Percentiles rank a stretch among this genome's conserved stretches.
These are phyloP conservation scores for Saccopteryx leptura DNA, from an alignment of 2,113 vertebrate genomes.

Conservation along the genomic window DNA sequence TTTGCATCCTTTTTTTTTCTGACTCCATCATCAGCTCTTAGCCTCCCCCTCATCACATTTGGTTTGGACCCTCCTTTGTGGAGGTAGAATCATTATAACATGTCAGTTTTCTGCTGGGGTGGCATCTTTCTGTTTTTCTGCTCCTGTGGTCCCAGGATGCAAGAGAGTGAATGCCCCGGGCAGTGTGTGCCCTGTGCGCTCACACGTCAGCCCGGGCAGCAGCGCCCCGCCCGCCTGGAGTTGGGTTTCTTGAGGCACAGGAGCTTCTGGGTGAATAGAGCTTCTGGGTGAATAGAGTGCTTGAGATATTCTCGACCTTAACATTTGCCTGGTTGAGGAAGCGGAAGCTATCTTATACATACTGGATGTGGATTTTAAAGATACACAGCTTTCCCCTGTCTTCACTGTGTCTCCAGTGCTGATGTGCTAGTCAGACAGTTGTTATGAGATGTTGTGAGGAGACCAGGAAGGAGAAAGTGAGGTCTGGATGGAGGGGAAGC, in stretches of 20 bases:
- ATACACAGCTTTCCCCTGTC: not conserved
- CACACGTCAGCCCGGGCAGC: not conserved
- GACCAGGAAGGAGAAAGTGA: not conserved
- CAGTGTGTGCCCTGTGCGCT: accelerated
- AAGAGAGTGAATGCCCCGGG: not conserved
- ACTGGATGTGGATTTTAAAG: not conserved
- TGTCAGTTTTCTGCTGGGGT: not conserved
- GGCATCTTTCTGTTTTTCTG: not conserved
- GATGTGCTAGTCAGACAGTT: not conserved
- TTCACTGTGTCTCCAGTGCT: not conserved
- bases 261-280: not conserved
- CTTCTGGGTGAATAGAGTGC: not conserved
- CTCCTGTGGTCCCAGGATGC: not conserved
- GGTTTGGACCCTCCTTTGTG: not conserved
- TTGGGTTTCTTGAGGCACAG: not conserved
- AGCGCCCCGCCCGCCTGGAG: not conserved
- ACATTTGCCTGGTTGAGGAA: slow-evolving; percentile 23
- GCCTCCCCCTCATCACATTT: not conserved
- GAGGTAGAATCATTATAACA: not conserved
- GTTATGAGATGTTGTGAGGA: not conserved
- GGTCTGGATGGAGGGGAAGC: not conserved
- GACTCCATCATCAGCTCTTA: not conserved
- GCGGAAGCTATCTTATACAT: not conserved
- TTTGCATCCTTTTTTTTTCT: not conserved
- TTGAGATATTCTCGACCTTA: not conserved